Conservation (phyloP, 2,113 vertebrate genomes). For the Bubo blakistoni region DNA sequence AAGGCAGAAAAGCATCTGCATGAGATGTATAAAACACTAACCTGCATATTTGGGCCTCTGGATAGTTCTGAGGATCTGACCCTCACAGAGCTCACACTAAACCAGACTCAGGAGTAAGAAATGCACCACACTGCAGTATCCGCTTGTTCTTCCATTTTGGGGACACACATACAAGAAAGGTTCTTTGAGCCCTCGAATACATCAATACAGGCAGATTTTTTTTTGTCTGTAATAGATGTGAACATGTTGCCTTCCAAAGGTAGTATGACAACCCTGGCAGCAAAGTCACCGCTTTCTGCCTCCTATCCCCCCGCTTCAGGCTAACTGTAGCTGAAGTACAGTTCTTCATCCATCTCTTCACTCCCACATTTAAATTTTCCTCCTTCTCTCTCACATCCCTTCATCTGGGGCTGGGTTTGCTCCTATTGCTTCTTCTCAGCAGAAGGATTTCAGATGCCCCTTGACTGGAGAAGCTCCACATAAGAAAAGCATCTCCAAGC, state of each 20-base stretch:
- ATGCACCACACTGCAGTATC: not conserved
- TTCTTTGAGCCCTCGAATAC: not conserved
- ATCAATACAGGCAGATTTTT: not conserved
- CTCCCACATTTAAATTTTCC: not conserved
- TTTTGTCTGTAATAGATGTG: not conserved
- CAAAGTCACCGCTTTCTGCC: not conserved
- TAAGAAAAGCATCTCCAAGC: not conserved
- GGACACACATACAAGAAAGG: not conserved
- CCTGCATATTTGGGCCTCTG: not conserved
- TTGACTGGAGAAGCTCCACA: not conserved
- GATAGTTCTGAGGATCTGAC: not conserved
- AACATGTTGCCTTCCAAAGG: not conserved
- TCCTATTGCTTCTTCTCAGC: not conserved
- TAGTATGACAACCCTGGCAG: not conserved
- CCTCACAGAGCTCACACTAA: not conserved
- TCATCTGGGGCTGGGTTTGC: not conserved
- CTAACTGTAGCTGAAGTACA: not conserved
- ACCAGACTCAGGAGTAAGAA: not conserved
- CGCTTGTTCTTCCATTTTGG: not conserved
- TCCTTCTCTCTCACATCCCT: not conserved
- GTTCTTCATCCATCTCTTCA: not conserved
- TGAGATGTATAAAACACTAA: not conserved
- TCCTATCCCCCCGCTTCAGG: fast-evolving
- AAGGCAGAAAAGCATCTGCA: not conserved
- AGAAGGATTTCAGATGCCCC: not conserved